phyloP scores from a whole-genome alignment of 2,888 invertebrate genomes.

The Villa cingulata region DNA sequence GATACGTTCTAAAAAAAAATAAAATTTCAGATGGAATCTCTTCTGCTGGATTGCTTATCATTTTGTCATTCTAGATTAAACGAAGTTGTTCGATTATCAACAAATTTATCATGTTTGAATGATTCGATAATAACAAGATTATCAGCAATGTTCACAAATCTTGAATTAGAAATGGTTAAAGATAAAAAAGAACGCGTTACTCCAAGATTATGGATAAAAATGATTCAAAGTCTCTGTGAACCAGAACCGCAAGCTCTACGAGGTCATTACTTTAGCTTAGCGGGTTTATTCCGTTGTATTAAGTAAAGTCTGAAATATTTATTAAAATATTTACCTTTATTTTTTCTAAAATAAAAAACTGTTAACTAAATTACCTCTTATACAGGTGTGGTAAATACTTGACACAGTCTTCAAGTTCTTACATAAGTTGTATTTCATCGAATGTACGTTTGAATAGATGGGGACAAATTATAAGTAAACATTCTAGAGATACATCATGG shows the following conservation, averaged over 20 bases:
- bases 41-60: slow-evolving; percentile 71
- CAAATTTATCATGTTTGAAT: slow-evolving; percentile 78
- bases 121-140: slow-evolving; percentile 60
- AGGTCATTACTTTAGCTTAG: slow-evolving; percentile 69
- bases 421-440: slow-evolving; percentile 57
- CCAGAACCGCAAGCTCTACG: slow-evolving; percentile 59
- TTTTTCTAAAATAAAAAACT: slow-evolving; percentile 3
- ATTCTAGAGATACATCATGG: slow-evolving; percentile 63
- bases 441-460: slow-evolving; percentile 59
- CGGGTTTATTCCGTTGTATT: slow-evolving; percentile 58
- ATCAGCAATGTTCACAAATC: slow-evolving; percentile 76
- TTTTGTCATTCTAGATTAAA: slow-evolving; percentile 79
- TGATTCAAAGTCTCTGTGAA: slow-evolving; percentile 64
- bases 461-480: slow-evolving; percentile 58
- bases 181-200: slow-evolving; percentile 84
- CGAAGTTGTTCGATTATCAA: slow-evolving; percentile 71
- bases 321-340: background rate
- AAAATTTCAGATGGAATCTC: slow-evolving; percentile 64
- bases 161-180: slow-evolving; percentile 68
- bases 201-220: slow-evolving; percentile 68
- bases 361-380: background rate
- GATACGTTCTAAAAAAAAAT: too few relatives aligned
- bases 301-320: slow-evolving; percentile 31
- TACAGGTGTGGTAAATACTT: slow-evolving; percentile 56
- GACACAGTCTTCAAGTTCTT: slow-evolving; percentile 52